These are phyloP conservation scores for Scaptomyza montana DNA, from an alignment of 1,140 invertebrate species.

Conservation along the genomic window DNA sequence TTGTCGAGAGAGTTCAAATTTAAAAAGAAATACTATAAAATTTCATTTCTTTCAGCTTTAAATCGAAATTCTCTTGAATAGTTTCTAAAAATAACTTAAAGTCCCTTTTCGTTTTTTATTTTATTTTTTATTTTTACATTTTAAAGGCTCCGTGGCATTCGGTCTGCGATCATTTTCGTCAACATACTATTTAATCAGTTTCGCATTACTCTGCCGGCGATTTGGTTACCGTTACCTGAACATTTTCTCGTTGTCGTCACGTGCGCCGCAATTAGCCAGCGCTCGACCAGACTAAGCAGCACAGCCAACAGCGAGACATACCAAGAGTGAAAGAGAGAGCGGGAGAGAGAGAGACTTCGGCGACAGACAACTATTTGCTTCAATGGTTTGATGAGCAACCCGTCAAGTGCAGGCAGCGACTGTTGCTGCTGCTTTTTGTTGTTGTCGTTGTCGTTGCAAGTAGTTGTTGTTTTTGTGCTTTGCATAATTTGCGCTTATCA, in stretches of 20 bases:
- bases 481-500: conserved; percentile 74
- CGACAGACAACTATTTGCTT: conserved; percentile 32
- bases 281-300: conserved; percentile 20
- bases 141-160: not conserved
- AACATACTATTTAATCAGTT: conserved; percentile 48
- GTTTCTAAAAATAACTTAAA: no score
- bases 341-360: not conserved
- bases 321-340: not conserved
- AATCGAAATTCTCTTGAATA: no score
- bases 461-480: conserved; percentile 31
- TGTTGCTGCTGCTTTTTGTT: conserved; percentile 1
- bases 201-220: conserved; percentile 50
- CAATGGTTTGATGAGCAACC: conserved; percentile 33
- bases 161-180: conserved; percentile 26
- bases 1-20: no score
- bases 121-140: not conserved
- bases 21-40: no score
- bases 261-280: conserved; percentile 44
- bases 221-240: conserved; percentile 37
- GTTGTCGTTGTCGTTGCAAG: not conserved
- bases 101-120: no score
- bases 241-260: conserved; percentile 24
- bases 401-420: conserved; percentile 34
- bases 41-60: no score
- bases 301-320: not conserved